Conservation (phyloP, 2,888 invertebrate genomes). For the Hylaea fasciaria region DNA sequence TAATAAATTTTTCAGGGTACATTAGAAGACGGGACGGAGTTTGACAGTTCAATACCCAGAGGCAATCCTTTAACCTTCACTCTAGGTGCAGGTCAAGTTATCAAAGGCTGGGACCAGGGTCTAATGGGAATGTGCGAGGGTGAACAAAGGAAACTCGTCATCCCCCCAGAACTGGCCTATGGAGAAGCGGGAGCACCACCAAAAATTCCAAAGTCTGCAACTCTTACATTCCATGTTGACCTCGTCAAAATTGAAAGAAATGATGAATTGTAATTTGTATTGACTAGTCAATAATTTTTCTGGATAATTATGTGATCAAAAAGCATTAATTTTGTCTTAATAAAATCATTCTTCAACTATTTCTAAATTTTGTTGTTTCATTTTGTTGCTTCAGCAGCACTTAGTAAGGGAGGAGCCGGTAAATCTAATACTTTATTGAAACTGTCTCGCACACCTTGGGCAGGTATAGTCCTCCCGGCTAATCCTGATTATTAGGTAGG, state of each 20-base stretch:
- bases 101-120: constrained; percentile 96
- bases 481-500: too few species aligned
- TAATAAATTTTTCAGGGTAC: constrained; percentile 86
- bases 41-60: constrained; percentile 92
- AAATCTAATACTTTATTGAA: too few species aligned
- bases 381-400: too few species aligned
- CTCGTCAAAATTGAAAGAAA: constrained; percentile 89
- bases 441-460: too few species aligned
- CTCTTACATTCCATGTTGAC: constrained; percentile 93
- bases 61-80: constrained; percentile 92
- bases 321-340: neutral
- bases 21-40: constrained; percentile 92
- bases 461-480: too few species aligned
- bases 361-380: too few species aligned
- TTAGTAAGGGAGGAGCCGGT: too few species aligned
- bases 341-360: neutral
- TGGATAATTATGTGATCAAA: neutral
- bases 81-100: constrained; percentile 93
- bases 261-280: constrained; percentile 79
- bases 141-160: constrained; percentile 93
- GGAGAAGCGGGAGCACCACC: constrained; percentile 92
- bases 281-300: constrained; percentile 22
- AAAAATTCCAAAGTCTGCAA: constrained; percentile 92
- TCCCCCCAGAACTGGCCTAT: constrained; percentile 94
- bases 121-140: constrained; percentile 95